These are phyloP conservation scores for Trichomalopsis sarcophagae DNA, from an alignment of 1,140 invertebrate genomes.

Conservation along the genomic window DNA sequence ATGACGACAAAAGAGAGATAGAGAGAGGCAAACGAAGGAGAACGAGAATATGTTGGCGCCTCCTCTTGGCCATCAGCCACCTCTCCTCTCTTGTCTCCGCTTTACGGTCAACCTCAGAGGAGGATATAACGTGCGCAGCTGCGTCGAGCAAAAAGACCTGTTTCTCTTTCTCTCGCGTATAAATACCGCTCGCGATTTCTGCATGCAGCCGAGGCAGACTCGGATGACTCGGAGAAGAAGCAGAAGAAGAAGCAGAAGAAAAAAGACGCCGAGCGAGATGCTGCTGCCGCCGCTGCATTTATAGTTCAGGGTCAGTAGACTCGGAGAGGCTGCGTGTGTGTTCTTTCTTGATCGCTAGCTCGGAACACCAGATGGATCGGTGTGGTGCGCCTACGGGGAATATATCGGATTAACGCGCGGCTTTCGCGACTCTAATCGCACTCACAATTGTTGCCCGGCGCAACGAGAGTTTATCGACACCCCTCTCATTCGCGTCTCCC, in stretches of 20 bases:
- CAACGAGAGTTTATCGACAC: no score
- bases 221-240: no score
- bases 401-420: no score
- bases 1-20: background rate
- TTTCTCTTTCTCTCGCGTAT: slow-evolving; percentile 25
- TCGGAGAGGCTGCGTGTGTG: background rate
- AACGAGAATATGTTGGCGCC: slow-evolving; percentile 47
- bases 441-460: no score
- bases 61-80: slow-evolving; percentile 29
- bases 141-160: slow-evolving; percentile 14
- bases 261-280: slow-evolving; percentile 5
- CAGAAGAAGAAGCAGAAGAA: background rate
- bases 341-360: no score
- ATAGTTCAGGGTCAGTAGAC: slow-evolving; percentile 58
- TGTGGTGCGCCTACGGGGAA: no score
- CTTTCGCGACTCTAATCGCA: no score
- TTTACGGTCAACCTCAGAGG: slow-evolving; percentile 1
- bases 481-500: no score
- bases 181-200: slow-evolving; percentile 24
- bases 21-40: background rate
- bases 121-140: background rate
- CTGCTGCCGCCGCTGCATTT: slow-evolving; percentile 29
- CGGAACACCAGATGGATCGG: no score
- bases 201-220: background rate
- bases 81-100: background rate